A percentile compares a stretch with the other conserved stretches of the same genome.
phyloP scores from a whole-genome alignment of 1,140 invertebrate species.

The Zaprionus tsacasi region DNA sequence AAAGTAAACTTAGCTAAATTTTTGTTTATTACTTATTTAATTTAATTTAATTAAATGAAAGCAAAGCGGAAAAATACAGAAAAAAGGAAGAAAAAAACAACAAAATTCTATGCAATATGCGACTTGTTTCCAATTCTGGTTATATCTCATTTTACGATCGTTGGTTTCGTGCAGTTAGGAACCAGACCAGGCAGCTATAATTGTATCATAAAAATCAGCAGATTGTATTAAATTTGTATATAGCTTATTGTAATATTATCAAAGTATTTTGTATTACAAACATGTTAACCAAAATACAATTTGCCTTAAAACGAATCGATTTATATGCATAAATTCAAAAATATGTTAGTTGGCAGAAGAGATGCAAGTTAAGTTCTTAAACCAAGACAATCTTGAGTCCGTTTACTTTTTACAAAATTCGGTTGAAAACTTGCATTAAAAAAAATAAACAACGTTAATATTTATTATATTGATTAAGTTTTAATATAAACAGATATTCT shows the following conservation, averaged over 20 bases:
- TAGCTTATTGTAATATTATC: conserved; percentile 39
- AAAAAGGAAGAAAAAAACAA: conserved; percentile 16
- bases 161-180: neutral
- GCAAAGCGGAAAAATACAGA: conserved; percentile 65
- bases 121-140: conserved; percentile 13
- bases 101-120: conserved; percentile 48
- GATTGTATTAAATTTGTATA: conserved; percentile 46
- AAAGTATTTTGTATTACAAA: conserved; percentile 48
- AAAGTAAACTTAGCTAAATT: conserved; percentile 67
- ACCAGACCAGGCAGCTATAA: neutral
- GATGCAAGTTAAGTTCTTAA: neutral
- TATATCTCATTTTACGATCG: neutral
- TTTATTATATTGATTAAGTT: neutral
- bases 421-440: neutral
- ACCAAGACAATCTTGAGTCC: neutral
- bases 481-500: neutral
- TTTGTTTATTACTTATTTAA: conserved; percentile 75
- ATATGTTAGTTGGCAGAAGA: neutral
- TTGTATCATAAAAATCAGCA: conserved; percentile 28
- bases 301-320: conserved; percentile 43
- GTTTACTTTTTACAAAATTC: neutral
- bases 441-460: neutral
- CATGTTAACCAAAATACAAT: conserved; percentile 45
- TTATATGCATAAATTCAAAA: neutral
- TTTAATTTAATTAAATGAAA: conserved; percentile 73